Base-by-base conservation (phyloP, 2,797 vertebrate genomes). In the Megalops cyprinoides region DNA sequence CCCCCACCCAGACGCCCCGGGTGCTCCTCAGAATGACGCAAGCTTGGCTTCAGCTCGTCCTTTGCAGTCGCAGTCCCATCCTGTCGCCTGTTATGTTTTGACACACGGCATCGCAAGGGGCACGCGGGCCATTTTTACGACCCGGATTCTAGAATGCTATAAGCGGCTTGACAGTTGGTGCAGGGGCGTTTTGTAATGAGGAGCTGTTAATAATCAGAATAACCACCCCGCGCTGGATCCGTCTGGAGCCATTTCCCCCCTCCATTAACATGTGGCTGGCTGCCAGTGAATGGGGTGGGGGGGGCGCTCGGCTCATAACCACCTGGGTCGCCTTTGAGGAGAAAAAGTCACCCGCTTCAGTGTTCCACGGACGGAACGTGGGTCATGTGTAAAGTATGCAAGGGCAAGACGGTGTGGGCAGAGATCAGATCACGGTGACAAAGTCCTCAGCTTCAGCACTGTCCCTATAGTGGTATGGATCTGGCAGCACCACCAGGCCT, bases 161-260 rank as follows among this genome's bases (percentile, higher is more conserved):
- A 34, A 56, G 53, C 37, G 1, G 34, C 34, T 55, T n/a, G 49
- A 34, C 49, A 18, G 34, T 42, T 23, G 75, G 49, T 31, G 8
- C 6, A 20, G 53, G 1, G 51, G 31, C 34, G 39, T 23, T 71
- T 71, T 71, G 67, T 5, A n/a, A 37, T 7, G 25, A 10, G 23
- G 37, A 62, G 73, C 42, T 81, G 23, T 62, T 76, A 49, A 75
- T 34, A 74, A 53, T 58, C 48, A n/a, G 31, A 31, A 23, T 56
- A 75, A 51, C 60, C 15, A 15, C 60, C 60, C 31, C 51, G 25
- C 31, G 60, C 12, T 10, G 60, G 77, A 67, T 53, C 60, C 62
- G 20, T 67, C 42, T 28, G 15, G 60, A 49, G 48, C 20, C 62
- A 62, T 2, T 53, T 51, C 20, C 34, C 49, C 49, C 49, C 65